Evolutionary conservation across 1,140 invertebrate genomes (phyloP), one percentile per base, ranked within the genome.

Genomic region (Pseudomyrmex sp.): DNA sequence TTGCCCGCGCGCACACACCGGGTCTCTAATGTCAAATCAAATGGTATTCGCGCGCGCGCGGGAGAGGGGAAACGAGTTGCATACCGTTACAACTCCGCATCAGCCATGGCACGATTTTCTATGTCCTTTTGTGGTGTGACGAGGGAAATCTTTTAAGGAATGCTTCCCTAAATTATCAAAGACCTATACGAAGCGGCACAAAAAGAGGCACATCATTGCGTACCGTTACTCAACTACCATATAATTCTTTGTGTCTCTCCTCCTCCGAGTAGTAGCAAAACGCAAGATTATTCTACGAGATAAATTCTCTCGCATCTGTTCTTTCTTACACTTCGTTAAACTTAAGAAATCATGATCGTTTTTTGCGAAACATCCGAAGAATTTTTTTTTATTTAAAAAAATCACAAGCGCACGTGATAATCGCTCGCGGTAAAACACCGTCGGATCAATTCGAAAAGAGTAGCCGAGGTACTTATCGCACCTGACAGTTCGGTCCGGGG

Each of bases 1-100:
- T 80, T 80, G 66, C 54, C 10, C 48, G 23, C 48, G 66, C 56
- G 66, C 56, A 72, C 35, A 72, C 56, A 80, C 54, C 54, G 54
- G 66, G 66, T 61, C 46, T 61, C 66, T 35, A 46, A 61, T 70
- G 76, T 72, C 76, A 72, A 80, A 80, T 80, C 76, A 70, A 80
- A 80, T 80, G 54, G 56, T 80, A 80, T 80, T 80, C 76, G 76
- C 76, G 35, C 35, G 35, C 35, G 35, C 35, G 5, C 18, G 35
- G 35, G 5, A n/a, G 26, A 3, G 26, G 26, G 46, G 44, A 80
- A 80, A 80, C 76, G 76, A 80, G 76, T 80, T 18, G n/a, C 26
- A 18, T 80, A 80, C 76, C 76, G 76, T 80, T 80, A 80, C 13
- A 58, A 56, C 15, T 20, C 20, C 76, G 35, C 35, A 15, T 72